Evolutionary conservation across 2,797 vertebrate species (phyloP), one percentile per base, ranked within the genome.

Genomic region (Aeoliscus strigatus): DNA sequence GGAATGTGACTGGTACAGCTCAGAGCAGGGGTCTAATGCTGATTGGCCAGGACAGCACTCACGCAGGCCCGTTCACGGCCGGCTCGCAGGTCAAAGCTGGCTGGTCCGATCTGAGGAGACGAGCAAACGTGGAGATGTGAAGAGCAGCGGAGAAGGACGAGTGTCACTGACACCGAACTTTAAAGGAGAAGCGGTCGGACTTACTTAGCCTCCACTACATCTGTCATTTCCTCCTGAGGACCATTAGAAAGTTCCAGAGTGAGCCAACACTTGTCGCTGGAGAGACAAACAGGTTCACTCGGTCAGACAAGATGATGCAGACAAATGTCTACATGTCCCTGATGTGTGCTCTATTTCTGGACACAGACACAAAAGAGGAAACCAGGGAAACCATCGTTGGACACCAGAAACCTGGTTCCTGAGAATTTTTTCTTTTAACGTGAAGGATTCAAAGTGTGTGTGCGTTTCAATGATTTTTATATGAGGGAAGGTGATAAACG

Each of bases 51-150:
- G 70, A 63, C 4, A 12, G 75, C 48, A 73, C 83, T 98, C 94
- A 98, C 69, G 91, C 92, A 2, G 95, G 94, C 74, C 94, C 94
- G 8, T 97, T 98, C 14, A 91, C 87, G 5, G 89, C 84, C 1
- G 89, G 69, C 59, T 92, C 91, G 3, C 88, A 84, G 47, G 90
- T 82, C 51, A 76, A 53, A 10, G 81, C 72, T 24, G 75, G 86
- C 68, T 89, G 90, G 59, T 92, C 90, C 51, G 82, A 75, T 88
- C 96, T 97, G 37, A 2, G 48, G 11, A 23, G 8, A n/a, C n/a
- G 18, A 14, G 9, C 2, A 29, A 14, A 32, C 6, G 15, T 1
- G 6, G 4, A 28, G 6, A 27, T 12, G 4, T 18, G 27, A 2
- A 47, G 31, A 8, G 25, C 9, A 12, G 18, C 9, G 15, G 14